Evolutionary conservation across 2,888 invertebrate species (phyloP), one percentile per base, ranked within the genome.

Genomic region (Dyspetes luteomarginatus): DNA sequence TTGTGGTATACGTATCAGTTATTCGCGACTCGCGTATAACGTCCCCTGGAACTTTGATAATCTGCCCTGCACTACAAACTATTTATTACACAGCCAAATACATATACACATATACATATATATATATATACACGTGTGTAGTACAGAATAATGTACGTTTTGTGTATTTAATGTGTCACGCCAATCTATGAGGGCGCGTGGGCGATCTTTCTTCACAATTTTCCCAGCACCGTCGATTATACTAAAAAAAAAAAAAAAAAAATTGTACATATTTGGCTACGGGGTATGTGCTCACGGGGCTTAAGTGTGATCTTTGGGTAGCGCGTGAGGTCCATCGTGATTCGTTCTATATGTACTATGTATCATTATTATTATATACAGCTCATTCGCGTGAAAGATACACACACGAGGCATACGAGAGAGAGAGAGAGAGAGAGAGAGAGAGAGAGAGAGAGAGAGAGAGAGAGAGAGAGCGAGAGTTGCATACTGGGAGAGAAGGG

Each of bases 271-370:
- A 24, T 36, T 80, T 80, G 72, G 81, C 36, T 50, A 81, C 76
- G 79, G 76, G 62, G 60, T 62, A 64, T 64, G 50, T 26, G 55
- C 55, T 45, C 73, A 73, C 71, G 73, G 77, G 77, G 76, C 71
- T 76, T 81, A 68, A 80, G 80, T 68, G 62, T 72, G 81, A 81
- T 81, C 52, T 77, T 77, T 74, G 69, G 58, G 68, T 58, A 17
- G 56, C 62, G 43, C 45, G 64, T 15, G 41, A 62, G 62, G 43
- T 62, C 24, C 62, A 22, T 64, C 55, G 45, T 43, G 26, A 65
- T 65, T 58, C 72, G 67, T 67, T 64, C 68, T 73, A n/a, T n/a
- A n/a, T n/a, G 67, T 19, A 62, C 52, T 60, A 36, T 48, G 28
- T 58, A 72, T 78, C 58, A 50, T 60, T 67, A 64, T 60, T n/a